A percentile compares a stretch with the other conserved stretches of the same genome.
Evolutionary conservation across 2,797 vertebrate species (phyloP).

Genomic region (Pristis pectinata): DNA sequence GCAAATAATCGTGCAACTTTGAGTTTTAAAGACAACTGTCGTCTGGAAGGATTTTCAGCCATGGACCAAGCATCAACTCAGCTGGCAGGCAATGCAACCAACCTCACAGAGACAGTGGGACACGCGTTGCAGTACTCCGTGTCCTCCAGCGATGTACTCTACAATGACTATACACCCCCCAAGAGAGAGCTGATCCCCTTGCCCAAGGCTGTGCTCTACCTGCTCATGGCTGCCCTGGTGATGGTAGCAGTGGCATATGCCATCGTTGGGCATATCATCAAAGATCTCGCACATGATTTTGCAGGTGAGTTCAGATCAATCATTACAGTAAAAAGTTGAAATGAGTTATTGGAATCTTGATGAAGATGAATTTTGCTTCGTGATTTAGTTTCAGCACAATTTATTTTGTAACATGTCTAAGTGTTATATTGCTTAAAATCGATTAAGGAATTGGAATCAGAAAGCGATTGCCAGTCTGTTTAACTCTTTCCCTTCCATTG

Average conservation of each 20-base stretch:
- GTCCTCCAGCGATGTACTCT: constrained; percentile 52
- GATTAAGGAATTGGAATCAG: not conserved
- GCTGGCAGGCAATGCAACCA: constrained; percentile 52
- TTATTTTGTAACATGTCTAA: not conserved
- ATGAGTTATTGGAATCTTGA: not conserved
- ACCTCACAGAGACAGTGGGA: constrained; percentile 43
- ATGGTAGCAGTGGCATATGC: constrained; percentile 72
- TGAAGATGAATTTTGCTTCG: not conserved
- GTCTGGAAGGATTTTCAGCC: no score
- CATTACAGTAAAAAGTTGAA: not conserved
- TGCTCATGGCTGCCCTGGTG: constrained; percentile 69
- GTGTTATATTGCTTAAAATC: not conserved
- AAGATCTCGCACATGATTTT: constrained; percentile 71
- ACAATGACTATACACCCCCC: constrained; percentile 60
- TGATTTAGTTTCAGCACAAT: not conserved
- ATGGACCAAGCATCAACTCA: constrained; percentile 45
- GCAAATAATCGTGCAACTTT: not conserved
- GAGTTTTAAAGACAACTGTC: not conserved
- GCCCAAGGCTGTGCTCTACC: constrained; percentile 65
- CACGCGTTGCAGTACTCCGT: constrained; percentile 48
- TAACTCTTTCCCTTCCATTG: not conserved
- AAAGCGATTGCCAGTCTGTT: not conserved
- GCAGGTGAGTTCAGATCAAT: constrained; percentile 53
- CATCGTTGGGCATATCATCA: constrained; percentile 76
- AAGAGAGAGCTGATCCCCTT: constrained; percentile 61